phyloP scores from a whole-genome alignment of 1,140 invertebrate genomes.

The Teleogryllus occipitalis region DNA sequence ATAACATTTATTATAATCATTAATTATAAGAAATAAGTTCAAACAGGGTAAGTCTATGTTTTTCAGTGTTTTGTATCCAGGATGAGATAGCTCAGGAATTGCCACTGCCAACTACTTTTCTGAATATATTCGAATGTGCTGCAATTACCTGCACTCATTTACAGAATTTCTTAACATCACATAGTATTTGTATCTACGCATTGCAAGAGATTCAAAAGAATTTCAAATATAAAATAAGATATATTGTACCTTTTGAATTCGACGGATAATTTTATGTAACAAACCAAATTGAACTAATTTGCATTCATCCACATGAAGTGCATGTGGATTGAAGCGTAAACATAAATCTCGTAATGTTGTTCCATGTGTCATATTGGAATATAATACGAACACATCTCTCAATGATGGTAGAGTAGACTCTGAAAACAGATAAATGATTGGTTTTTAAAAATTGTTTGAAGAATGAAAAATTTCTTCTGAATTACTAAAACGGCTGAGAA shows the following conservation, averaged over 20 bases:
- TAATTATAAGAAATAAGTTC: too few relatives aligned
- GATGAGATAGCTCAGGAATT: too few relatives aligned
- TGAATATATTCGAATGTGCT: background rate
- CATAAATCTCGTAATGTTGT: slow-evolving; percentile 79
- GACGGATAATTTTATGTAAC: slow-evolving; percentile 72
- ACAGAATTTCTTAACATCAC: background rate
- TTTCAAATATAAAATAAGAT: background rate
- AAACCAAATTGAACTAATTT: slow-evolving; percentile 86
- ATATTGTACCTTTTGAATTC: slow-evolving; percentile 61
- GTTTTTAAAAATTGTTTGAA: too few relatives aligned
- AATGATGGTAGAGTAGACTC: slow-evolving; percentile 50
- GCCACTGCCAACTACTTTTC: background rate
- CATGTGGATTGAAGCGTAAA: slow-evolving; percentile 64
- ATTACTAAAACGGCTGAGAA: too few relatives aligned
- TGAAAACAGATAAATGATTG: slow-evolving; percentile 25
- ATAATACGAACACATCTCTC: slow-evolving; percentile 69
- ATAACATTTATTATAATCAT: too few relatives aligned
- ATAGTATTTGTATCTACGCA: background rate
- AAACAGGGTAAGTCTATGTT: too few relatives aligned
- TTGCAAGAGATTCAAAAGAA: background rate
- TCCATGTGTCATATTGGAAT: slow-evolving; percentile 74
- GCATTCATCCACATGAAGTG: slow-evolving; percentile 65
- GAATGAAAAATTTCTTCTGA: too few relatives aligned
- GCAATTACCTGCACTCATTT: background rate
- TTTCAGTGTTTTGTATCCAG: too few relatives aligned